These are phyloP conservation scores for Drosophila pseudoananassae DNA, from an alignment of 1,140 invertebrate species.

Conservation along the genomic window DNA sequence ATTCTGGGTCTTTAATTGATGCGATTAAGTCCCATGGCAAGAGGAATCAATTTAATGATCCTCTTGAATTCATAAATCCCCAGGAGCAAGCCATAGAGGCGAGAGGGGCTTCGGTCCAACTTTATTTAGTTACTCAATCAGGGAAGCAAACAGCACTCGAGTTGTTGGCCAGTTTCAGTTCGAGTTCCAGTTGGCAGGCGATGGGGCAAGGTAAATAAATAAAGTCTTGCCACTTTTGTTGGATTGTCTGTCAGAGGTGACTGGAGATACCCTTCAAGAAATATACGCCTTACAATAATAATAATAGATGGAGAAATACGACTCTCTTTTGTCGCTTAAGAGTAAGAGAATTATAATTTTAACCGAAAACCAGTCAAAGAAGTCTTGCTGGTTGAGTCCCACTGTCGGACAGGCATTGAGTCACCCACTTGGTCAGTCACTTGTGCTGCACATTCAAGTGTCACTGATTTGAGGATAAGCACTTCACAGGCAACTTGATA, in stretches of 20 bases:
- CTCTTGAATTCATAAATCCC: slow-evolving; percentile 18
- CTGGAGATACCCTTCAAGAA: neutral
- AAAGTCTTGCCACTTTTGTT: slow-evolving; percentile 65
- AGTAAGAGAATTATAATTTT: slow-evolving; percentile 1
- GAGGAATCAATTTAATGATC: slow-evolving; percentile 6
- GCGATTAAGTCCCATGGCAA: neutral
- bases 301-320: too few species aligned
- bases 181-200: slow-evolving; percentile 47
- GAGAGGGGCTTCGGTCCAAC: slow-evolving; percentile 1
- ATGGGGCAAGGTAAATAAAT: slow-evolving; percentile 68
- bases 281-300: neutral
- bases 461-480: slow-evolving; percentile 82
- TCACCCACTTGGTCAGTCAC: slow-evolving; percentile 77
- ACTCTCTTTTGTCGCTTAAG: too few species aligned
- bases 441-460: slow-evolving; percentile 81
- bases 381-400: neutral
- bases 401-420: slow-evolving; percentile 37
- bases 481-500: slow-evolving; percentile 82
- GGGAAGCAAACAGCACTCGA: slow-evolving; percentile 71
- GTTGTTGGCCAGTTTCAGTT: slow-evolving; percentile 58
- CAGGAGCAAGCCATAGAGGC: too few species aligned
- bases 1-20: slow-evolving; percentile 9
- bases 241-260: slow-evolving; percentile 23
- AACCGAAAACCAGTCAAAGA: slow-evolving; percentile 4
- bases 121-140: slow-evolving; percentile 78